Base-by-base conservation (phyloP, 2,797 vertebrate species). In the Pampus argenteus region DNA sequence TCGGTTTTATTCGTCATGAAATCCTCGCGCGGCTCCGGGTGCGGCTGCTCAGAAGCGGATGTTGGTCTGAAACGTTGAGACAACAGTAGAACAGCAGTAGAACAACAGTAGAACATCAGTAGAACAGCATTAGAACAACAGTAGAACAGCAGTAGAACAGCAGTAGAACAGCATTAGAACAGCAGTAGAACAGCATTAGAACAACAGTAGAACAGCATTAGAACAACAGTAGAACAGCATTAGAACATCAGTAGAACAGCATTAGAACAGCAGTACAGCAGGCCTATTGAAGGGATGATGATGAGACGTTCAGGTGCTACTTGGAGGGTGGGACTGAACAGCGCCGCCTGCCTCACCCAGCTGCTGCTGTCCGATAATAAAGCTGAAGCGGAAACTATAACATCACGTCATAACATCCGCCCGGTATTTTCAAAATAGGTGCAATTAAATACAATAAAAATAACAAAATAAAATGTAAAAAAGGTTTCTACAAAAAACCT, bases 251-350 rank as follows among this genome's bases (percentile, higher is more conserved):
- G 2, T 17, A 29, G 6, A 38, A 31, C 17, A 15, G 5, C 14
- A 38, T 7, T 3, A 20, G 9, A 48, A 38, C 15, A 3, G 1
- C 11, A 11, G n/a, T 4, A 28, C 1, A 18, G 22, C 49, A 69
- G 60, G 64, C 55, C 63, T 1, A 22, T 13, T 34, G 40, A 13
- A 34, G 7, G 51, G 34, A n/a, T n/a, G 26, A 20, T 3, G 62
- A 11, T 65, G 84, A 71, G 52, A 75, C 84, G 76, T 86, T 84
- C 85, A 83, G 55, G 80, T 49, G 79, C 69, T 14, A 40, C 49
- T 13, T 3, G 0, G 5, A 78, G 54, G 74, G 76, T 86, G 84
- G 86, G 79, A 83, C 28, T 17, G n/a, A 25, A 15, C 47, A 68
- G 38, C 36, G 34, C 52, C 36, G 9, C 36, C 48, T 47, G 56